Evolutionary conservation across 2,888 invertebrate genomes (phyloP), one percentile per base, ranked within the genome.

Genomic region (Pseudococcus jackbeardsleyi): DNA sequence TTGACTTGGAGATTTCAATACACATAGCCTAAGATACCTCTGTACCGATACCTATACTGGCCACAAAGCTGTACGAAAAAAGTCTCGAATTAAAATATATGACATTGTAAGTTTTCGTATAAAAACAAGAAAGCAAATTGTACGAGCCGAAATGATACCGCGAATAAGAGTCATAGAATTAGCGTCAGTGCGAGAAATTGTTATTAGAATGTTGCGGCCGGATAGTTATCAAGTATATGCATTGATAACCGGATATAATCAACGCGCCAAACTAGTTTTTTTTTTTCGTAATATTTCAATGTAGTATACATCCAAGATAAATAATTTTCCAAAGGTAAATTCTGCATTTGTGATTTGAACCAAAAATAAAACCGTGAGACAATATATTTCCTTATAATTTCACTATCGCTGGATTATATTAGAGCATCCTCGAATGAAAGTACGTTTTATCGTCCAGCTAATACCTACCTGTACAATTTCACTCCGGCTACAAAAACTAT

Each of bases 181-280:
- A 82, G 46, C 79, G 46, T 77, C 77, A 77, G 77, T 42, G 22
- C 39, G 33, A 82, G 79, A 82, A 82, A 82, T 82, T 42, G 46
- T 82, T 19, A 42, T 77, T 77, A 77, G 77, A 77, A 77, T 77
- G 77, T 46, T 46, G 79, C 79, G 42, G 19, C 79, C 79, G 79
- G 46, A 82, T 82, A 19, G 42, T 46, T 82, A 64, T 64, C 64
- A 64, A 22, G 64, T 22, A 46, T 79, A 46, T 82, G 79, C 46
- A 33, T 19, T 82, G 79, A 82, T 82, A 82, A 82, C 79, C 79
- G 79, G 79, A 82, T 82, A 82, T 77, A 77, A 77, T 82, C 79
- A 82, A 82, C 77, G 77, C 64, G 64, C 79, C 79, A 42, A 82
- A 82, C 39, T 82, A 82, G 46, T 46, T 72, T 72, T 46, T 39